Evolutionary conservation across 1,140 invertebrate species (phyloP), one percentile per base, ranked within the genome.

Genomic region (Acromyrmex echinatior): DNA sequence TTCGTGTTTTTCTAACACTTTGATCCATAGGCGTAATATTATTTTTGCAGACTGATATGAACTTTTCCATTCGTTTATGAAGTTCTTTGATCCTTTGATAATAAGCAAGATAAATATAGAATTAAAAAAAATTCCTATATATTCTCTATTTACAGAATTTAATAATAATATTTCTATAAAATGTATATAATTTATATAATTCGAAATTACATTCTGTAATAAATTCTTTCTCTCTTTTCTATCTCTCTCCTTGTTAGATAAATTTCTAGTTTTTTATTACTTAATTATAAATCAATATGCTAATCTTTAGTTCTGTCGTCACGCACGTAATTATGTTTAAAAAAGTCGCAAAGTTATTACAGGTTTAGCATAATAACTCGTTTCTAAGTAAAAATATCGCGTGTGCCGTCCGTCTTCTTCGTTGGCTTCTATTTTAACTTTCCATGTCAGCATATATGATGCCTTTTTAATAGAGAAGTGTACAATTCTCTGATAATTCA

Each of bases 351-450:
- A 53, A 65, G 78, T 81, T 70, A 28, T 80, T 63, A 81, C 51
- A 31, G 39, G 25, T 14, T 31, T 49, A 35, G 25, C 25, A 49
- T 70, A 66, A 14, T 68, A 80, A 70, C 16, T 70, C 21, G n/a
- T 21, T 80, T 80, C 63, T 49, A 80, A 51, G 77, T 68, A 56
- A 10, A 80, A 68, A 70, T 16, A 63, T 70, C 31, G 78, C 78
- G 49, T 80, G 63, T 70, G 9, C 68, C 63, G 14, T 53, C 2
- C 65, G 63, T 56, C n/a, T 16, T 80, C 68, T 80, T 68, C 3
- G 3, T n/a, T 9, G 49, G 2, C 4, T 70, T 58, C 5, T 14
- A 14, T 81, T 81, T 80, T 35, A 63, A 21, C 58, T 63, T 58
- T 58, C 28, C 51, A 5, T 71, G 31, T 56, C 62, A 45, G 68